Conservation (phyloP, 2,888 invertebrate species). For the Cephus rjabovi region DNA sequence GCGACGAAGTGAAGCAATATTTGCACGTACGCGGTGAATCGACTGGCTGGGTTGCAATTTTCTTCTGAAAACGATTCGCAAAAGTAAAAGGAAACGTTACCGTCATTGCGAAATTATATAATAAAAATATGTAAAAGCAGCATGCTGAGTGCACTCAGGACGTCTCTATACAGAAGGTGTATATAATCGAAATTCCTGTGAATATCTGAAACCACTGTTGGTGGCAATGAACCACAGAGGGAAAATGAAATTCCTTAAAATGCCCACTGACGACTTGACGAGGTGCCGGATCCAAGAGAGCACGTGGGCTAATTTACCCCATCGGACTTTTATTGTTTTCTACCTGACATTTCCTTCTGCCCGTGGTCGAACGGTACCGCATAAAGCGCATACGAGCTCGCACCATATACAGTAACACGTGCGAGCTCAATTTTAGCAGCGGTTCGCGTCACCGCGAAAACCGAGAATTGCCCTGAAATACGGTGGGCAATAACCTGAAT, state of each 20-base stretch:
- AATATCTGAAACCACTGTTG: not conserved
- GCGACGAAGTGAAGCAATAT: conserved; percentile 10
- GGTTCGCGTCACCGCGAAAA: not conserved
- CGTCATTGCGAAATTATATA: not conserved
- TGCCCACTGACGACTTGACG: not conserved
- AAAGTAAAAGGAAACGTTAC: not conserved
- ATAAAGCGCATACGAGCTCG: too few relatives aligned
- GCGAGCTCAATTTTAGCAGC: not conserved
- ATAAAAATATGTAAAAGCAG: not conserved
- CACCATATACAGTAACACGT: not conserved
- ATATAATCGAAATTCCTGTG: not conserved
- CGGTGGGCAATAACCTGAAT: not conserved
- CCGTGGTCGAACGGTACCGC: not conserved
- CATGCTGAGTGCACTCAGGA: not conserved
- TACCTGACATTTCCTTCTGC: not conserved
- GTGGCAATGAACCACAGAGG: not conserved
- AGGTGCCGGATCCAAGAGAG: not conserved
- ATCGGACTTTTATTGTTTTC: not conserved
- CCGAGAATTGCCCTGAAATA: not conserved
- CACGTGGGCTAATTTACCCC: not conserved
- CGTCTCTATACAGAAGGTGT: not conserved
- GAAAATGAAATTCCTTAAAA: not conserved
- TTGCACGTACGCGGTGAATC: conserved; percentile 8
- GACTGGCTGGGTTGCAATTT: not conserved
- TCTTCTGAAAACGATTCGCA: not conserved